These are phyloP conservation scores for Carassius carassius DNA, from an alignment of 2,113 vertebrate species.

Conservation along the genomic window DNA sequence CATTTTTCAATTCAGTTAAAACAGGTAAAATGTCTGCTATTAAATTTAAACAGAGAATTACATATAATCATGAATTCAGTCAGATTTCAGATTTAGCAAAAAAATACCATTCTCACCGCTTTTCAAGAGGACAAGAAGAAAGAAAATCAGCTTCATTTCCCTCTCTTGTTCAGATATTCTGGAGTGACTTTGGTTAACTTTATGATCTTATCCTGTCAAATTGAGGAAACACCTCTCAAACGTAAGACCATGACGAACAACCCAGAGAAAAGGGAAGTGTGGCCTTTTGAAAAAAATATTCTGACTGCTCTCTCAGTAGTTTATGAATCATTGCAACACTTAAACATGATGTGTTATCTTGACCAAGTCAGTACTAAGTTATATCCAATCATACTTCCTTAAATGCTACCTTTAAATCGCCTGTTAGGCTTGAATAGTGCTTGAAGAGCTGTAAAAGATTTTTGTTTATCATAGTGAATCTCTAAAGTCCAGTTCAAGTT, in stretches of 20 bases:
- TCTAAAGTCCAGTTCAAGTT: no score
- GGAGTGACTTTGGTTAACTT: not conserved
- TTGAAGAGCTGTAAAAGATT: not conserved
- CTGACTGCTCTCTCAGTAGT: not conserved
- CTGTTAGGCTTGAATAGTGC: not conserved
- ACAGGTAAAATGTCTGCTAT: not conserved
- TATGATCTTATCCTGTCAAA: not conserved
- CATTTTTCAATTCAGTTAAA: not conserved
- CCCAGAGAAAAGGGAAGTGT: not conserved
- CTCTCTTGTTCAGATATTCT: not conserved
- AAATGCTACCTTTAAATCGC: not conserved
- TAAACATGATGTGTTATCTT: not conserved
- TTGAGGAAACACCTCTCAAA: slow-evolving; percentile 14
- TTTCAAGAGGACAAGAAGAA: slow-evolving; percentile 33
- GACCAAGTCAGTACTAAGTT: no score
- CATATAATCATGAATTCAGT: not conserved
- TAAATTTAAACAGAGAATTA: not conserved
- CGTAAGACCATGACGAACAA: not conserved
- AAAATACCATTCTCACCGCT: slow-evolving; percentile 28
- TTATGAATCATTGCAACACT: not conserved
- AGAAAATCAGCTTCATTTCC: slow-evolving; percentile 47
- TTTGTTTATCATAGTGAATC: no score
- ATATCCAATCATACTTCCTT: no score
- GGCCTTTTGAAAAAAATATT: not conserved
- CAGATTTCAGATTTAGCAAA: no score